Evolutionary conservation across 1,140 invertebrate species (phyloP).

Genomic region (honey bee (Apis mellifera)): Amel_HAv3.1 CM009933.2:9523001-9523500

Average conservation of each 20-base stretch:
- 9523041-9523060: background rate
- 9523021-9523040: background rate
- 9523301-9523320: too few relatives aligned
- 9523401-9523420: too few relatives aligned
- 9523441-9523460: background rate
- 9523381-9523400: too few relatives aligned
- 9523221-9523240: background rate
- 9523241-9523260: too few relatives aligned
- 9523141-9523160: background rate
- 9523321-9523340: too few relatives aligned
- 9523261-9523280: too few relatives aligned
- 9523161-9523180: background rate
- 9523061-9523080: background rate
- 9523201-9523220: background rate
- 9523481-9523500: background rate
- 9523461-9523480: background rate
- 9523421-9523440: background rate
- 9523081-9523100: conserved; percentile 9
- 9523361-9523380: too few relatives aligned
- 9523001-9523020: background rate
- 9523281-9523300: too few relatives aligned
- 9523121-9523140: background rate
- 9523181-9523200: background rate
- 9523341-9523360: too few relatives aligned
- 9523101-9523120: background rate